These are phyloP conservation scores for Apomyelois bistriatella DNA, from an alignment of 2,888 invertebrate species.

Conservation along the genomic window DNA sequence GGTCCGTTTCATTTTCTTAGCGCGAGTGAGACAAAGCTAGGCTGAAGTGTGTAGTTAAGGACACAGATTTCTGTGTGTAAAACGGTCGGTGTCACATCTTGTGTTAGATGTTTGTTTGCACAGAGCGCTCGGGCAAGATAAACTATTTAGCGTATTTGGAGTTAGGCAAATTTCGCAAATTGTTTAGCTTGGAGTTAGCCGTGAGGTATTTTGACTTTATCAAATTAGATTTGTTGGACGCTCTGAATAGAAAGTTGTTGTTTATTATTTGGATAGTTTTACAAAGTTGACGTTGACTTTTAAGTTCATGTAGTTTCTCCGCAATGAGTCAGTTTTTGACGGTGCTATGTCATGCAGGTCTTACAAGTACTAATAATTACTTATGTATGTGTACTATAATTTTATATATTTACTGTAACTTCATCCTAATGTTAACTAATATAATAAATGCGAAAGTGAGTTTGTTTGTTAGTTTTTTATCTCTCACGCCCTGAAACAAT, in stretches of 20 bases:
- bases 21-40: slow-evolving; percentile 75
- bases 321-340: no score
- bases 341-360: no score
- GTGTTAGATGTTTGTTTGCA: slow-evolving; percentile 55
- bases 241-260: slow-evolving; percentile 18
- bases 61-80: slow-evolving; percentile 68
- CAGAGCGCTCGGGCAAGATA: slow-evolving; percentile 57
- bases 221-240: slow-evolving; percentile 42
- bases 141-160: slow-evolving; percentile 64
- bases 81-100: slow-evolving; percentile 66
- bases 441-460: no score
- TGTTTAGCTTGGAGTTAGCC: slow-evolving; percentile 53
- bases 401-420: no score
- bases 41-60: slow-evolving; percentile 71
- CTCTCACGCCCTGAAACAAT: no score
- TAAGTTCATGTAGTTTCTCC: no score
- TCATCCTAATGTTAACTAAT: no score
- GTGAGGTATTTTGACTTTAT: slow-evolving; percentile 55
- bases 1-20: slow-evolving; percentile 80
- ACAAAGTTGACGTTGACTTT: no score
- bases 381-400: no score
- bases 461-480: no score
- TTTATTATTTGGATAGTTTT: slow-evolving; percentile 14
- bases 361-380: no score
- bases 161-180: slow-evolving; percentile 52